Evolutionary conservation across 2,888 invertebrate genomes (phyloP), one percentile per base, ranked within the genome.

Genomic region (Drosophila phalerata): DNA sequence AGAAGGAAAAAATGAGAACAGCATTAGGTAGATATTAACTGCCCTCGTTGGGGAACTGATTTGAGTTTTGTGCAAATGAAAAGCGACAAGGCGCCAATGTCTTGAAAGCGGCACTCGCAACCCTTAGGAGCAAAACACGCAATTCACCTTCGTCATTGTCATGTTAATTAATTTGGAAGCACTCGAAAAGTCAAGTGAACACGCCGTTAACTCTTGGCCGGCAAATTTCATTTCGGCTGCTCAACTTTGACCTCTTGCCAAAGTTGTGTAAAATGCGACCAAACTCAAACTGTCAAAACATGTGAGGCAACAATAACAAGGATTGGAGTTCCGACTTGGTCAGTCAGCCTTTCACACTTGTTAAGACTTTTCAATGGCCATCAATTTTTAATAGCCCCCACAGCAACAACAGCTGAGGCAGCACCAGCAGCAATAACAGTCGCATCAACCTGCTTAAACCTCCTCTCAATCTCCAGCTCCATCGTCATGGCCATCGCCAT

Each of bases 111-210:
- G 17, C 32, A 34, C 11, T 15, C 25, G 15, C 25, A 45, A 37
- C 61, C 37, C 45, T 55, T 37, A 22, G 34, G 45, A 47, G 34
- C 13, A 49, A 67, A 87, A 85, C 77, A 82, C 73, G 88, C 86
- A 88, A 89, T 88, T 90, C 90, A 88, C 88, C 88, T 90, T 89
- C 88, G 87, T 88, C 90, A 88, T 88, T 89, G 90, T 88, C 88
- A 88, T 88, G 90, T 81, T 88, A 89, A 88, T 89, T 88, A 88
- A 89, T 90, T 88, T 75, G 78, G 77, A 69, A 72, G 72, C 89
- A 78, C 87, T 88, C 77, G 63, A 83, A 57, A 64, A 84, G 84
- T 80, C 86, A 84, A 84, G 88, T 75, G 72, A 75, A 80, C 72
- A 83, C 58, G 66, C 55, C 48, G 49, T 63, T 65, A 65, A 42